A percentile compares a stretch with the other conserved stretches of the same genome.
These are phyloP conservation scores for Ennomos fuscantarius DNA, from an alignment of 2,888 invertebrate species.

Conservation along the genomic window DNA sequence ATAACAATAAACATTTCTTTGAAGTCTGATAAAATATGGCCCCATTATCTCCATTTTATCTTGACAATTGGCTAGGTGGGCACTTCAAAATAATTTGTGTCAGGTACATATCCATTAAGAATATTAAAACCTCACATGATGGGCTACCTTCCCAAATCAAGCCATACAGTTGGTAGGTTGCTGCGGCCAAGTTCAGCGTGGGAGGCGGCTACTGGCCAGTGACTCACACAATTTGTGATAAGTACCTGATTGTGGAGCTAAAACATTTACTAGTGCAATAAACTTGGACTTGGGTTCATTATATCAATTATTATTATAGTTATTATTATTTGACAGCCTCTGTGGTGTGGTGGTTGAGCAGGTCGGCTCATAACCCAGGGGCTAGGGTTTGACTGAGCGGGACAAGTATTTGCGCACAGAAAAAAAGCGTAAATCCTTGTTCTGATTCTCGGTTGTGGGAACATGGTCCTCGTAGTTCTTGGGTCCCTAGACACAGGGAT, in stretches of 20 bases:
- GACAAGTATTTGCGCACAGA: too few species aligned
- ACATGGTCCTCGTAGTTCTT: too few species aligned
- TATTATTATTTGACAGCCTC: too few species aligned
- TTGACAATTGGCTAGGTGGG: neutral
- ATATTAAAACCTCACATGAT: slow-evolving; percentile 10
- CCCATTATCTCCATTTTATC: neutral
- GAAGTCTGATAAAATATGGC: neutral
- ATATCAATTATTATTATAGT: neutral
- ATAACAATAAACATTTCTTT: neutral
- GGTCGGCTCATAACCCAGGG: too few species aligned
- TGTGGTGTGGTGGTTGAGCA: too few species aligned
- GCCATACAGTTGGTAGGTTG: slow-evolving; percentile 7
- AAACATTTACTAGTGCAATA: slow-evolving; percentile 7
- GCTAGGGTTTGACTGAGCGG: too few species aligned
- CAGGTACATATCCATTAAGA: slow-evolving; percentile 6
- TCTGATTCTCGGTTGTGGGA: too few species aligned
- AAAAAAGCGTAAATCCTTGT: too few species aligned
- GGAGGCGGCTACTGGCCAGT: slow-evolving; percentile 21
- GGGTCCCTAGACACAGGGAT: too few species aligned
- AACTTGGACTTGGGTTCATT: neutral
- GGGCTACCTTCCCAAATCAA: slow-evolving; percentile 15
- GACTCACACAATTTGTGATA: slow-evolving; percentile 1
- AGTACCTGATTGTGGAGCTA: slow-evolving; percentile 1
- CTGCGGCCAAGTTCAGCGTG: neutral
- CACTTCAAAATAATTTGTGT: slow-evolving; percentile 4